A percentile compares a stretch with the other conserved stretches of the same genome.
Conservation (phyloP, 2,113 vertebrate species). For the Tichodroma muraria region DNA sequence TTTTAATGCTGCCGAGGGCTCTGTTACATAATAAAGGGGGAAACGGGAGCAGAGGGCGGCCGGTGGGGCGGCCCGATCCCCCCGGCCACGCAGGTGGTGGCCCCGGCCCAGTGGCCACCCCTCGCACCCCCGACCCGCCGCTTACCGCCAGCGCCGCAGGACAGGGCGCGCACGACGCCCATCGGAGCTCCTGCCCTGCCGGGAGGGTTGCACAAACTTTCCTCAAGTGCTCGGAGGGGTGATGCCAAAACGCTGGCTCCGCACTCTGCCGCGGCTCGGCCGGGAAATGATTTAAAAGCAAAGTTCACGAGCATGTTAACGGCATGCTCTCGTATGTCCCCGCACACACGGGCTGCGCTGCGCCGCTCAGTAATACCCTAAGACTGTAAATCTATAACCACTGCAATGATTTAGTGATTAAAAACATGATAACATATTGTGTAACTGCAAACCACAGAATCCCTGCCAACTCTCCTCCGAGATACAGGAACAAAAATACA, state of each 20-base stretch:
- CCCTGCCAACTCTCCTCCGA: conserved; percentile 79
- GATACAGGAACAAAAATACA: conserved; percentile 73
- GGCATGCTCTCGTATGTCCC: conserved; percentile 42
- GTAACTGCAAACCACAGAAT: conserved; percentile 88
- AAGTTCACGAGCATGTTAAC: conserved; percentile 42
- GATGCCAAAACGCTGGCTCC: conserved; percentile 1
- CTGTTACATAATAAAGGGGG: conserved; percentile 81
- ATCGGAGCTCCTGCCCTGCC: conserved; percentile 48
- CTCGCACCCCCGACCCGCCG: neutral
- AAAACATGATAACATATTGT: conserved; percentile 90
- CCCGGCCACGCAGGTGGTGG: neutral
- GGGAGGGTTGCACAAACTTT: conserved; percentile 26
- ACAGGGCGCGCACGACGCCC: neutral
- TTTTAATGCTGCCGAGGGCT: conserved; percentile 76
- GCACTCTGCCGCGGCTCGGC: neutral
- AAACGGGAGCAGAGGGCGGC: conserved; percentile 41
- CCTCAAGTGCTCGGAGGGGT: conserved; percentile 11
- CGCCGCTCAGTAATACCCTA: conserved; percentile 67
- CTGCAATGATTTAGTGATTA: conserved; percentile 90
- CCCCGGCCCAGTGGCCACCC: neutral
- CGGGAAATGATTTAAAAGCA: conserved; percentile 53
- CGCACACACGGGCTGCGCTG: conserved; percentile 14
- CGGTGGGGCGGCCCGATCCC: neutral
- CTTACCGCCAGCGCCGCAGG: conserved; percentile 16
- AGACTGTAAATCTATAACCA: conserved; percentile 85